Base-by-base conservation (phyloP, 2,113 vertebrate species). In the Pantherophis guttatus region DNA sequence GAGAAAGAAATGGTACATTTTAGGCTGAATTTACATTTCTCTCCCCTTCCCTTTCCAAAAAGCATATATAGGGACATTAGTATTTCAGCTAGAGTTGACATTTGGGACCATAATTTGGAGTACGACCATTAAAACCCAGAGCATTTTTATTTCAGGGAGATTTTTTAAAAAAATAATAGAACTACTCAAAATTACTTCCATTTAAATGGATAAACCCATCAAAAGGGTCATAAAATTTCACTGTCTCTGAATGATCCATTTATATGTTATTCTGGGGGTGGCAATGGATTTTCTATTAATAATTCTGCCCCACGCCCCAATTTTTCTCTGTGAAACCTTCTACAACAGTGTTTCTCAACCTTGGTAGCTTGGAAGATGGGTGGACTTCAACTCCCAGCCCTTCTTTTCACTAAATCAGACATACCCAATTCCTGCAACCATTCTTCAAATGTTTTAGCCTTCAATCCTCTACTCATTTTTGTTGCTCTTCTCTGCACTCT, bases 91-190 rank as follows among this genome's bases (percentile, higher is more conserved):
- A 95, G 92, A 96, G 93, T 0, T 13, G 90, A 94, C 92, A 94
- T 93, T 94, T 95, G 39, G 54, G 87, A 70, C 94, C 95, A 23
- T 93, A 96, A 97, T 94, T 95, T 95, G 24, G 91, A 96, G 96
- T 94, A 96, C 93, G 62, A 26, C 81, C 70, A 88, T 91, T 96
- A 95, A 96, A 93, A 90, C 95, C 62, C 53, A 95, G 52, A 93
- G 52, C 24, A 94, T 93, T 95, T 92, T 57, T 54, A 57, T 55
- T 48, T 50, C 4, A 87, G 17, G 92, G 44, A 19, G 93, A 91
- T 93, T 90, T 94, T 94, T 54, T 13, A 1, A 19, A 33, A 89
- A 48, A 90, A 89, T 55, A 89, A 95, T 9, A 93, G 57, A 93
- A 1, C 50, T 1, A 89, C 12, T 55, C 29, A 91, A 93, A 9